Evolutionary conservation across 2,888 invertebrate species (phyloP).

Genomic region (Eupithecia abbreviata): DNA sequence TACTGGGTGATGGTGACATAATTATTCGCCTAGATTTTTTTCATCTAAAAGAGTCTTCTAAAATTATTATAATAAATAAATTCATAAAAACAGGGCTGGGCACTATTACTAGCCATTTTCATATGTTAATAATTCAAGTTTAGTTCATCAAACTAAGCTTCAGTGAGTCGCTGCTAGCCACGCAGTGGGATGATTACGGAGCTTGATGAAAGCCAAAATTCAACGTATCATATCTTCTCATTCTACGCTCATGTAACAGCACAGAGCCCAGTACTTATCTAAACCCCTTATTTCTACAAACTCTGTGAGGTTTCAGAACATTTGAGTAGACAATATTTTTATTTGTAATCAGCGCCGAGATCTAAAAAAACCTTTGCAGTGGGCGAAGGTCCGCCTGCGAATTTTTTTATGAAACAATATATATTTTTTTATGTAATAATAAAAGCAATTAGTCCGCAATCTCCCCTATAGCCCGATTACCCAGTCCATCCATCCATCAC

Average conservation of each 20-base stretch:
- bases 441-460: too few species aligned
- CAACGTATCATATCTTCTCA: constrained; percentile 57
- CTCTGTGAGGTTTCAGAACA: not conserved
- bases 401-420: too few species aligned
- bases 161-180: constrained; percentile 44
- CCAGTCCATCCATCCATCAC: too few species aligned
- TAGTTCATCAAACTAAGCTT: not conserved
- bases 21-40: too few species aligned
- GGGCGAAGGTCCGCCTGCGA: not conserved
- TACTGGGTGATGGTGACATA: not conserved
- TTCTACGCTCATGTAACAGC: constrained; percentile 48
- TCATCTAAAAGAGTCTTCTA: not conserved
- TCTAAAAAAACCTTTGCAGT: too few species aligned
- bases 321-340: not conserved
- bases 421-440: too few species aligned
- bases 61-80: too few species aligned
- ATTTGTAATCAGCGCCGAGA: not conserved
- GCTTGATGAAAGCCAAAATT: constrained; percentile 50
- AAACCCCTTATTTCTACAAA: not conserved
- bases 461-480: too few species aligned
- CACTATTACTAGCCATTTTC: not conserved
- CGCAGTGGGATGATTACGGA: constrained; percentile 50
- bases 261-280: not conserved
- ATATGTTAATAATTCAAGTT: not conserved
- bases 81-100: not conserved